Evolutionary conservation across 2,888 invertebrate genomes (phyloP), one percentile per base, ranked within the genome.

Genomic region (Isotomurus palustris): DNA sequence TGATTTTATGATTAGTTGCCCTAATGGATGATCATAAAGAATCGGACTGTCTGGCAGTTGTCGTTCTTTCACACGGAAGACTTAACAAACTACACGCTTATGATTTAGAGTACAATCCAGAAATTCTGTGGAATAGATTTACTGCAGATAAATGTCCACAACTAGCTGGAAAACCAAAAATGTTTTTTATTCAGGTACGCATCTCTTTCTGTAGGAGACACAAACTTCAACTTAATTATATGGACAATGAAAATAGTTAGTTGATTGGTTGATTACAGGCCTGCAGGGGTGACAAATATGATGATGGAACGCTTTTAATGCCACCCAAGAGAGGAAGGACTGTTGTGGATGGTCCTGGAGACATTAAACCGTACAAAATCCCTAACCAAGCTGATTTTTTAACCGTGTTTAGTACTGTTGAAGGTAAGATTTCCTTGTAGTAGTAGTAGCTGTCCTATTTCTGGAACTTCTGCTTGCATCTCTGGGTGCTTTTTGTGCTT

Each of bases 241-340:
- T n/a, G n/a, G n/a, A n/a, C n/a, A n/a, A n/a, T n/a, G n/a, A n/a
- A n/a, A n/a, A n/a, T n/a, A n/a, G n/a, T n/a, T n/a, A 14, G n/a
- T 10, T 40, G 14, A 14, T 52, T 29, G 22, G 5, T 27, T n/a
- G 10, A 3, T 56, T 54, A 28, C 62, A 78, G 77, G 78, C 78
- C 2, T 78, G 78, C 64, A 73, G 76, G 50, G 77, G 77, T 1
- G 72, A 72, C 17, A 66, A 64, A 53, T 69, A 75, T 36, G 77
- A 77, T 66, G 58, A 67, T 43, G 76, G 77, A n/a, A 72, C 74
- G 1, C 69, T 66, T 24, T 60, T 63, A 2, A 51, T 43, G 35
- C 10, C 29, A n/a, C 21, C 10, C n/a, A 55, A 41, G 25, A 17
- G 41, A 17, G 35, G 43, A 12, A 29, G 58, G 8, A 54, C 52